Evolutionary conservation across 2,113 vertebrate genomes (phyloP).

Genomic region (Bagarius yarrelli): DNA sequence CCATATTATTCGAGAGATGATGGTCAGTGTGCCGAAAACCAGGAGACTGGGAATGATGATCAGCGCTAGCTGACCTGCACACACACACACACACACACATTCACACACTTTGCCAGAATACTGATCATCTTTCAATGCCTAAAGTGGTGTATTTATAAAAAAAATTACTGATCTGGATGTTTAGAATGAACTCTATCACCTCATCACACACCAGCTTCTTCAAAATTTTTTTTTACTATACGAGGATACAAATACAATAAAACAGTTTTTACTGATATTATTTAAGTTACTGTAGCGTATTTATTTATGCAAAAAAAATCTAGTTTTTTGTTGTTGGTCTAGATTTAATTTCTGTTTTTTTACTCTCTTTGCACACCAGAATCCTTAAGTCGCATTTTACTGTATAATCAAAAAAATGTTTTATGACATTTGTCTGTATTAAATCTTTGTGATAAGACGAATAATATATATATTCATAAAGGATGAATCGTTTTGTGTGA

Average conservation of each 20-base stretch:
- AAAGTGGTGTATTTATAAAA: too few relatives aligned
- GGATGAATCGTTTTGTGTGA: too few relatives aligned
- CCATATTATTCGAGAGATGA: slow-evolving; percentile 64
- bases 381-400: background rate
- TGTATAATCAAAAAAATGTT: background rate
- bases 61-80: slow-evolving; percentile 50
- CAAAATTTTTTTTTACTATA: background rate
- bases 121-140: background rate
- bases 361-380: too few relatives aligned
- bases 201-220: too few relatives aligned
- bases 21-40: slow-evolving; percentile 60
- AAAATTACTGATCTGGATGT: too few relatives aligned
- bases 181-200: too few relatives aligned
- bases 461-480: too few relatives aligned
- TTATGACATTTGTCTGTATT: background rate
- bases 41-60: slow-evolving; percentile 67
- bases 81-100: slow-evolving; percentile 13
- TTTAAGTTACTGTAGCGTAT: too few relatives aligned
- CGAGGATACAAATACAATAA: background rate
- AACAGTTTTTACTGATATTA: too few relatives aligned
- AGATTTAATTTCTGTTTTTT: too few relatives aligned
- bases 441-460: background rate
- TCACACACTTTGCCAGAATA: background rate
- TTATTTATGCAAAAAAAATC: background rate
- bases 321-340: background rate